A percentile compares a stretch with the other conserved stretches of the same genome.
Conservation (phyloP, 2,888 invertebrate genomes). For the Lycaena phlaeas region DNA sequence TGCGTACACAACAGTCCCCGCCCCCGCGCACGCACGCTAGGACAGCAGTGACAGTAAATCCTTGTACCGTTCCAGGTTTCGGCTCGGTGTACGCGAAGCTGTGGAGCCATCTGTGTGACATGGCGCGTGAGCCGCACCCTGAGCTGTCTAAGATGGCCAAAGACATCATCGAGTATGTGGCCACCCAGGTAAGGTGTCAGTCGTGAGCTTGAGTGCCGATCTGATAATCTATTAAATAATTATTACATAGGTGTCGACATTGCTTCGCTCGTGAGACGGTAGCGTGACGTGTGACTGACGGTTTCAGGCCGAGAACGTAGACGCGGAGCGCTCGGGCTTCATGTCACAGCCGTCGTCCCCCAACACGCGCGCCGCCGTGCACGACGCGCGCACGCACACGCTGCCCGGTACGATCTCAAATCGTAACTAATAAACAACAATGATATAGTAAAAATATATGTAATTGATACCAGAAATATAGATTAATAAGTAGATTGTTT, state of each 20-base stretch:
- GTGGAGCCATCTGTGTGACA: slow-evolving; percentile 85
- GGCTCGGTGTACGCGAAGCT: slow-evolving; percentile 90
- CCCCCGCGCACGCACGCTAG: too few relatives aligned
- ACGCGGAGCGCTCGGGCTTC: slow-evolving; percentile 34
- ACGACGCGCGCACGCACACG: slow-evolving; percentile 39
- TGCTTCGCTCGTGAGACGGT: too few relatives aligned
- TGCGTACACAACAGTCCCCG: slow-evolving; percentile 19
- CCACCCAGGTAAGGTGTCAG: slow-evolving; percentile 77
- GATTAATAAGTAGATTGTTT: too few relatives aligned
- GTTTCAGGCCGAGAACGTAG: slow-evolving; percentile 43
- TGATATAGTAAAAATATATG: too few relatives aligned
- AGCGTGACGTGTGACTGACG: too few relatives aligned
- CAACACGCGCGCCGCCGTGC: slow-evolving; percentile 56
- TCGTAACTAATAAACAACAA: too few relatives aligned
- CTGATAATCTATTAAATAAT: too few relatives aligned
- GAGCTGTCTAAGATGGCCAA: slow-evolving; percentile 85
- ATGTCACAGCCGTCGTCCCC: slow-evolving; percentile 75
- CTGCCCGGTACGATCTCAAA: slow-evolving; percentile 30
- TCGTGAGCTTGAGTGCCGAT: too few relatives aligned
- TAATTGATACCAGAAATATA: too few relatives aligned
- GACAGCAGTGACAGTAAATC: too few relatives aligned
- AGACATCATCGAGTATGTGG: slow-evolving; percentile 84
- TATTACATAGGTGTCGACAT: too few relatives aligned
- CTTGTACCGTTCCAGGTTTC: slow-evolving; percentile 69
- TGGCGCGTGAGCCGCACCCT: slow-evolving; percentile 91